Percentiles rank a stretch among this genome's conserved stretches.
These are phyloP conservation scores for Operophtera brumata DNA, from an alignment of 2,888 invertebrate genomes.

Conservation along the genomic window DNA sequence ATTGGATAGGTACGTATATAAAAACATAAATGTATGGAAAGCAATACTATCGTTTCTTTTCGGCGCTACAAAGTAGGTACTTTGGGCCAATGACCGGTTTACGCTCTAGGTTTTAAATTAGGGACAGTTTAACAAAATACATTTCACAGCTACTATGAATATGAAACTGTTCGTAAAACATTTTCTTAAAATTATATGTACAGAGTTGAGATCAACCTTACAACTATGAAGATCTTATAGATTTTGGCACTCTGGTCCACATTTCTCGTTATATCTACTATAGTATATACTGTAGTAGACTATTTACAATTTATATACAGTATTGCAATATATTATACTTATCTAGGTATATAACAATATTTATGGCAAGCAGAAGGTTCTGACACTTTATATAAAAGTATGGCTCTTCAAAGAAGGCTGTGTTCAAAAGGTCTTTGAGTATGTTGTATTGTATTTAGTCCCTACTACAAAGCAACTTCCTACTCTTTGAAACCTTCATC, in stretches of 20 bases:
- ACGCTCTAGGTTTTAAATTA: too few species aligned
- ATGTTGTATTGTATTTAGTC: too few species aligned
- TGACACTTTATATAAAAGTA: background rate
- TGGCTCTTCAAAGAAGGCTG: background rate
- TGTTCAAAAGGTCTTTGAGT: too few species aligned
- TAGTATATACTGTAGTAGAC: background rate
- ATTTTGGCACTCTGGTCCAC: conserved; percentile 79
- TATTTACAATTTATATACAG: conserved; percentile 34
- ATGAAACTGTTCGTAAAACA: conserved; percentile 11
- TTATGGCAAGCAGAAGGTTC: conserved; percentile 26
- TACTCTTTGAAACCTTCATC: too few species aligned
- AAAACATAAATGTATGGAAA: too few species aligned
- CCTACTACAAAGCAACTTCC: too few species aligned
- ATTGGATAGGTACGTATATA: too few species aligned
- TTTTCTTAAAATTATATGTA: conserved; percentile 54
- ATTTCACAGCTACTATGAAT: background rate
- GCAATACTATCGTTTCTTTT: too few species aligned
- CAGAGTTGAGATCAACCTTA: conserved; percentile 78
- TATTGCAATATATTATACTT: conserved; percentile 45
- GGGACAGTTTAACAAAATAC: too few species aligned
- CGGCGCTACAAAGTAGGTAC: too few species aligned
- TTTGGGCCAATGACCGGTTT: too few species aligned
- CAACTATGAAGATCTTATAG: conserved; percentile 68
- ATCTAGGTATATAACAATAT: conserved; percentile 8
- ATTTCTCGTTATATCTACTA: conserved; percentile 37